These are phyloP conservation scores for Malurus elegans DNA, from an alignment of 2,113 vertebrate species.

Conservation along the genomic window DNA sequence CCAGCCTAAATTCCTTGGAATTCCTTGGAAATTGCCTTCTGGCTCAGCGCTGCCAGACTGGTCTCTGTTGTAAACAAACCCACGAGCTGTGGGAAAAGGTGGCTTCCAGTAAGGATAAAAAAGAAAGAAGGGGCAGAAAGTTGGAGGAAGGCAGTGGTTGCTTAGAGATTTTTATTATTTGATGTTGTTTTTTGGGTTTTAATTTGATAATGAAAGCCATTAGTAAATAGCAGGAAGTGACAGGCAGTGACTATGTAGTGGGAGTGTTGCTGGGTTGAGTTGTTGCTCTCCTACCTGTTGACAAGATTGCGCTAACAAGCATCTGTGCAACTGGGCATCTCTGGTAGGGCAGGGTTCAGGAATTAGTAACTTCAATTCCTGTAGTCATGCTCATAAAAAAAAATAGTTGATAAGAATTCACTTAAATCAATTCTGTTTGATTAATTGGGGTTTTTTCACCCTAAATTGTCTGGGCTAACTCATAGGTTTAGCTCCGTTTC, in stretches of 20 bases:
- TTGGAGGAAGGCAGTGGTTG: background rate
- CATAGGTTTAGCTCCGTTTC: background rate
- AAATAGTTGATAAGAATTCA: fast-evolving
- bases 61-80: background rate
- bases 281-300: background rate
- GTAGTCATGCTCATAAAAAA: background rate
- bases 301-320: background rate
- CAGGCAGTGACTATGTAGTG: background rate
- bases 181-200: background rate
- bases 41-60: background rate
- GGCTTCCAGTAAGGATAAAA: background rate
- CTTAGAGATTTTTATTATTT: background rate
- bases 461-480: background rate
- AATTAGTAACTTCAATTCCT: background rate
- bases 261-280: background rate
- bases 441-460: fast-evolving
- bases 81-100: background rate
- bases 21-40: background rate
- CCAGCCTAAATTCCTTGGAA: background rate
- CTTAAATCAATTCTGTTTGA: background rate
- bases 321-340: background rate
- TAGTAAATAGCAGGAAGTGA: background rate
- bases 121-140: background rate
- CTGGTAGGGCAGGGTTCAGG: background rate
- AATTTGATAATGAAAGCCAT: background rate